Evolutionary conservation across 2,113 vertebrate genomes (phyloP).

Genomic region (Cnemophilus loriae): DNA sequence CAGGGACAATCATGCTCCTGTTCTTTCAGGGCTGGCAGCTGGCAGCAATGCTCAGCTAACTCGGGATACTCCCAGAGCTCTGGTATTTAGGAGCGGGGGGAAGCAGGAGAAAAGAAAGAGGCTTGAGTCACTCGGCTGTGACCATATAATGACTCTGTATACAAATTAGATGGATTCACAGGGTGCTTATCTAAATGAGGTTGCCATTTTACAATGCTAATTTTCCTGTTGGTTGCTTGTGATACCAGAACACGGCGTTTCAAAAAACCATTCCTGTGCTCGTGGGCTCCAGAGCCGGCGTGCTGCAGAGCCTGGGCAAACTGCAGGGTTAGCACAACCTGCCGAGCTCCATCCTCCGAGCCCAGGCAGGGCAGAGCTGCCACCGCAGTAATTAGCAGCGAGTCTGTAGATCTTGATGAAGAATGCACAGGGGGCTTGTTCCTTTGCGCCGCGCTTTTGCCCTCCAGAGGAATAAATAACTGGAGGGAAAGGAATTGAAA

Average conservation of each 20-base stretch:
- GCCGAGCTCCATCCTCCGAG: background rate
- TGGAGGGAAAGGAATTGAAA: background rate
- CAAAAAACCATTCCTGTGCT: background rate
- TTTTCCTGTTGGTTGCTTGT: constrained; percentile 53
- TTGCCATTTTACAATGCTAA: constrained; percentile 54
- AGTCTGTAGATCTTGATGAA: background rate
- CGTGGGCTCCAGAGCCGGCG: background rate
- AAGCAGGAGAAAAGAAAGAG: background rate
- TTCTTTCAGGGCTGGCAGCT: background rate
- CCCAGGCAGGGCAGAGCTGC: background rate
- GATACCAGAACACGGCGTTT: background rate
- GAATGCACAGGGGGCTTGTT: background rate
- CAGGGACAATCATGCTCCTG: background rate
- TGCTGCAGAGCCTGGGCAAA: background rate
- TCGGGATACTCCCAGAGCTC: background rate
- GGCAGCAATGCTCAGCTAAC: background rate
- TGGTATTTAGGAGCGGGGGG: background rate
- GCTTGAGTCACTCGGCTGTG: constrained; percentile 19
- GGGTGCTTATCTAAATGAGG: constrained; percentile 58
- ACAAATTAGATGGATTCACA: constrained; percentile 54
- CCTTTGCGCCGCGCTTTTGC: background rate
- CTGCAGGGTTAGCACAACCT: background rate
- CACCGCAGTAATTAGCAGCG: background rate
- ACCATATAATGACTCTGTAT: constrained; percentile 50
- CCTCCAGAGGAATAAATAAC: constrained; percentile 16